Evolutionary conservation across 2,888 invertebrate genomes (phyloP).

Genomic region (Pimpla rufipes): DNA sequence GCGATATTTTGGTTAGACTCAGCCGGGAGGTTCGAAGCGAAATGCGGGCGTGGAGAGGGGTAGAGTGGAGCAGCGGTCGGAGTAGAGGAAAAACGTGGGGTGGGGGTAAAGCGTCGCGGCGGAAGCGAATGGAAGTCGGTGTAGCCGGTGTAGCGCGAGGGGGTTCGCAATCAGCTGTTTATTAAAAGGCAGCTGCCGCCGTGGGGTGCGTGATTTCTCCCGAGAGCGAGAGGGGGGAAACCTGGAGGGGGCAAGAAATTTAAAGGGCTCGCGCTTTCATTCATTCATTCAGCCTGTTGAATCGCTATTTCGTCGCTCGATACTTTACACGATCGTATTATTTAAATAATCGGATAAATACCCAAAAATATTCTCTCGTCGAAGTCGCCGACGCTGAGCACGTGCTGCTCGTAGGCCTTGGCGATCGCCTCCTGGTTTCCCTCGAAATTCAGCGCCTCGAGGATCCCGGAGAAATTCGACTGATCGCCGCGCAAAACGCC

Average conservation of each 20-base stretch:
- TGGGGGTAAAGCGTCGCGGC: conserved; percentile 1
- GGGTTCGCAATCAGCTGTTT: conserved; percentile 34
- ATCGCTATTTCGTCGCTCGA: neutral
- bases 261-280: conserved; percentile 22
- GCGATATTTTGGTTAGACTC: neutral
- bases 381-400: conserved; percentile 96
- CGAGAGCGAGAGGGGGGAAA: neutral
- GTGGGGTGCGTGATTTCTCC: conserved; percentile 3
- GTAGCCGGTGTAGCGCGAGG: neutral
- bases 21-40: neutral
- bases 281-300: conserved; percentile 13
- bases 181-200: conserved; percentile 12
- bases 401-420: conserved; percentile 95
- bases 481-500: conserved; percentile 92
- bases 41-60: too few species aligned
- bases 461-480: conserved; percentile 90
- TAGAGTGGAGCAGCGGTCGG: neutral
- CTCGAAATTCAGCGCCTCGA: conserved; percentile 94
- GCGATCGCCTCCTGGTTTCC: conserved; percentile 94
- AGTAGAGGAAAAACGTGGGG: conserved; percentile 8
- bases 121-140: conserved; percentile 30
- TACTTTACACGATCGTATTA: too few species aligned
- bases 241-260: neutral
- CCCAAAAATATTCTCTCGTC: conserved; percentile 98
- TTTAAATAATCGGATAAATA: conserved; percentile 84